Evolutionary conservation across 2,888 invertebrate species (phyloP).

Genomic region (Diarsia rubi): DNA sequence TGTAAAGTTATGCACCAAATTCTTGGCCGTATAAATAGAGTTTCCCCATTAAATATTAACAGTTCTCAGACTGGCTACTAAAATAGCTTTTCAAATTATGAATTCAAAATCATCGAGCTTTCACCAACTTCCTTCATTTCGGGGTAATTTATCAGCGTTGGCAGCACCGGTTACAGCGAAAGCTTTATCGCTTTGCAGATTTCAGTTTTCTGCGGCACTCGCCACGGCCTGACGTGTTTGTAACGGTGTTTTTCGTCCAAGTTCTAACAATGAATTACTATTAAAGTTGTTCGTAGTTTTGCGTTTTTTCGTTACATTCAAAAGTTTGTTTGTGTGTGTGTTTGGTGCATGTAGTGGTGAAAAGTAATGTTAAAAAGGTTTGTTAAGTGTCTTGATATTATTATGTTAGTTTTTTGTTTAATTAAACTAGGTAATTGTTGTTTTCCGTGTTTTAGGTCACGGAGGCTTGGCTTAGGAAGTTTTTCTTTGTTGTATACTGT

Average conservation of each 20-base stretch:
- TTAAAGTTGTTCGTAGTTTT: constrained; percentile 52
- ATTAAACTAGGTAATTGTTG: constrained; percentile 44
- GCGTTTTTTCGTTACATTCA: constrained; percentile 39
- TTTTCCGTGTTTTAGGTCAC: constrained; percentile 62
- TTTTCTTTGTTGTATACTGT: constrained; percentile 29
- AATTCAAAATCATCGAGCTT: background rate
- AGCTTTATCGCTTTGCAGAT: constrained; percentile 73
- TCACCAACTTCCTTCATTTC: constrained; percentile 11
- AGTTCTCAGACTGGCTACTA: background rate
- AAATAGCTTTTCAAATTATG: background rate
- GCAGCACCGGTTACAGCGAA: constrained; percentile 65
- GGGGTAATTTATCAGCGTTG: constrained; percentile 32
- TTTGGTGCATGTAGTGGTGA: constrained; percentile 30
- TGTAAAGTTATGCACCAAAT: background rate
- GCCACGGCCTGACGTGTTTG: constrained; percentile 64
- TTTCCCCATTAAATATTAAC: background rate
- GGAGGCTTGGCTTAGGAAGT: constrained; percentile 31
- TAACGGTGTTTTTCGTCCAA: constrained; percentile 26
- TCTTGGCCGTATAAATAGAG: background rate
- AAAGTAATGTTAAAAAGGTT: constrained; percentile 61
- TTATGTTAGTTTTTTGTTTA: constrained; percentile 30
- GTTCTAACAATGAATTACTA: constrained; percentile 45
- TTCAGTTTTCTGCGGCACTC: constrained; percentile 81
- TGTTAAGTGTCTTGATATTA: constrained; percentile 29
- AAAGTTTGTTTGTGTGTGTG: constrained; percentile 45